These are phyloP conservation scores for Junco hyemalis DNA, from an alignment of 2,113 vertebrate genomes.

Conservation along the genomic window DNA sequence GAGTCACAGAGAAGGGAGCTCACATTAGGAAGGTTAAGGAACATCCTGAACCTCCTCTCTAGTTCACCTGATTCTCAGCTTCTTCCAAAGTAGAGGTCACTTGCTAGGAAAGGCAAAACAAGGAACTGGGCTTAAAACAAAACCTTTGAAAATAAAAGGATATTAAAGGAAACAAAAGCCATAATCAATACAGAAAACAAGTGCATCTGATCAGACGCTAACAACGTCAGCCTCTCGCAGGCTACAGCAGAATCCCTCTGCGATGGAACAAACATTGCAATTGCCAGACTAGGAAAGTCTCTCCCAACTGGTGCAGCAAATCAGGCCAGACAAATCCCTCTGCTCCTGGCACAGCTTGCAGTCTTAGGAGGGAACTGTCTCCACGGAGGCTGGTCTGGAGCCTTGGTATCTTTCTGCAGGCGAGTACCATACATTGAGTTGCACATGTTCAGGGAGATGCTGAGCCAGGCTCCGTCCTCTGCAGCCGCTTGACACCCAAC, in stretches of 20 bases:
- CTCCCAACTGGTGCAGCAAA: slow-evolving; percentile 29
- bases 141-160: slow-evolving; percentile 25
- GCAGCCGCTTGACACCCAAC: background rate
- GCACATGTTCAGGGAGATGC: background rate
- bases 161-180: slow-evolving; percentile 64
- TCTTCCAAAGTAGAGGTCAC: slow-evolving; percentile 49
- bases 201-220: slow-evolving; percentile 40
- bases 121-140: slow-evolving; percentile 51
- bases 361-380: background rate
- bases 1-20: background rate
- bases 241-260: slow-evolving; percentile 25
- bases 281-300: slow-evolving; percentile 23
- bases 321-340: slow-evolving; percentile 18
- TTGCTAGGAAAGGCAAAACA: slow-evolving; percentile 27
- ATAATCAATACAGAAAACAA: slow-evolving; percentile 67
- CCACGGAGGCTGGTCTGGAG: background rate
- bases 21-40: slow-evolving; percentile 12
- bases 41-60: background rate
- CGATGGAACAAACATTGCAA: background rate
- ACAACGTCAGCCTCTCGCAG: background rate
- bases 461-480: slow-evolving; percentile 18
- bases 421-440: background rate
- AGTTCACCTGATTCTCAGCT: background rate
- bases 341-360: background rate
- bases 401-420: background rate